These are phyloP conservation scores for Taenioides sp. DNA, from an alignment of 2,797 vertebrate genomes.

Conservation along the genomic window DNA sequence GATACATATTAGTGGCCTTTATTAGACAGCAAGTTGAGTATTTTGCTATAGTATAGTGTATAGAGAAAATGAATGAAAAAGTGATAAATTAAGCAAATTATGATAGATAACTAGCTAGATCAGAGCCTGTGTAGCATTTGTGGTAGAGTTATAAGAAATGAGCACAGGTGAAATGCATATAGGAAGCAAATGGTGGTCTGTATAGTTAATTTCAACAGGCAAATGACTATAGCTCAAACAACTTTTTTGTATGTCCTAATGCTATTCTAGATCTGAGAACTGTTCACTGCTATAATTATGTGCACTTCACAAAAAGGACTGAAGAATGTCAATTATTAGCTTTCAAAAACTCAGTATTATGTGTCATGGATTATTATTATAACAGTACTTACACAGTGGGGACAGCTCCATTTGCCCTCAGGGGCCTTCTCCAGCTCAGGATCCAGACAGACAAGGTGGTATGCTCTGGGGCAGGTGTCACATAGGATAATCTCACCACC, in stretches of 20 bases:
- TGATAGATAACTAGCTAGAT: neutral
- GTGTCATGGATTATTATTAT: neutral
- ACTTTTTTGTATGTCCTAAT: neutral
- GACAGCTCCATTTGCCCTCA: slow-evolving; percentile 98
- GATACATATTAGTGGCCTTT: too few species aligned
- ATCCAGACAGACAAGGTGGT: slow-evolving; percentile 97
- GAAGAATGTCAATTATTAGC: neutral
- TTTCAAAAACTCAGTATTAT: neutral
- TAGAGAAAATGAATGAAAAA: too few species aligned
- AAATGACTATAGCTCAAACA: too few species aligned
- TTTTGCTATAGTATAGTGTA: too few species aligned
- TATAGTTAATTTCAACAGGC: too few species aligned
- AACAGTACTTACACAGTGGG: slow-evolving; percentile 89
- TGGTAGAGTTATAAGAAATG: too few species aligned
- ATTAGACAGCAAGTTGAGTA: too few species aligned
- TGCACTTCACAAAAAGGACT: too few species aligned
- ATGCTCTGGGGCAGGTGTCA: slow-evolving; percentile 94
- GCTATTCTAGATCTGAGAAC: neutral
- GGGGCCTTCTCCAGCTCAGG: slow-evolving; percentile 97
- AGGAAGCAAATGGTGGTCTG: too few species aligned
- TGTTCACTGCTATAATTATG: neutral
- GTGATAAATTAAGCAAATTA: neutral
- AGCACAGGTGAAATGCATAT: too few species aligned
- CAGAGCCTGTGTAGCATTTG: too few species aligned
- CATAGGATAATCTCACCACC: slow-evolving; percentile 98